phyloP scores from a whole-genome alignment of 2,113 vertebrate species.

The Sorex araneus region DNA sequence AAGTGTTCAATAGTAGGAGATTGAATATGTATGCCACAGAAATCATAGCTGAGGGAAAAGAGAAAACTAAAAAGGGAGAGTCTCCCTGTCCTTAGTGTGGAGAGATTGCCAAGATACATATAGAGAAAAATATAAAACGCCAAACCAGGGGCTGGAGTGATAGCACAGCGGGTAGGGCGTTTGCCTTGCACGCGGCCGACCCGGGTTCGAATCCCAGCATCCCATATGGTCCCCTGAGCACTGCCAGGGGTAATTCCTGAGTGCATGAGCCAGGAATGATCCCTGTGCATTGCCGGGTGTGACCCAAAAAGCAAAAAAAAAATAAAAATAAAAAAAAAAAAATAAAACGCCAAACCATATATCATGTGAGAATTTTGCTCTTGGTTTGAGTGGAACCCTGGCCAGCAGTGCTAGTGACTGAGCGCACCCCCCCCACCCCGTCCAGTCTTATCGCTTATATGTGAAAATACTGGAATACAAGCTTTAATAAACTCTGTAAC shows the following conservation, averaged over 20 bases:
- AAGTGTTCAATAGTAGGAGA: not conserved
- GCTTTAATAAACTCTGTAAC: slow-evolving; percentile 13
- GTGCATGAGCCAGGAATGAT: no score
- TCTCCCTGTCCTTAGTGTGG: not conserved
- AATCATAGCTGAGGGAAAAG: not conserved
- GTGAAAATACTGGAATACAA: slow-evolving; percentile 29
- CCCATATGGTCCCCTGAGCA: no score
- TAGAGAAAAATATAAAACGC: slow-evolving; percentile 18
- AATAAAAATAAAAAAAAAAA: not conserved
- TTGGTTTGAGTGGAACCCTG: no score
- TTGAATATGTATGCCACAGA: slow-evolving; percentile 38
- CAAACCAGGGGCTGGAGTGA: not conserved
- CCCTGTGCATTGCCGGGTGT: no score
- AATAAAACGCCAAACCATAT: not conserved
- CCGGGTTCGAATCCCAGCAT: no score
- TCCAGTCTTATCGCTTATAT: not conserved
- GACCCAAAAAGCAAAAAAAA: no score
- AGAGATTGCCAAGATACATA: slow-evolving; percentile 38
- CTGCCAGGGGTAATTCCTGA: no score
- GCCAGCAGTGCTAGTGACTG: no score
- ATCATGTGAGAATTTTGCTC: not conserved
- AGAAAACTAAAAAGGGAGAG: not conserved
- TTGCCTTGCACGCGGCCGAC: no score
- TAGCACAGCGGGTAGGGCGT: no score
- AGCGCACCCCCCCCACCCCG: no score